These are phyloP conservation scores for Notodromas monacha DNA, from an alignment of 2,888 invertebrate genomes.

Conservation along the genomic window DNA sequence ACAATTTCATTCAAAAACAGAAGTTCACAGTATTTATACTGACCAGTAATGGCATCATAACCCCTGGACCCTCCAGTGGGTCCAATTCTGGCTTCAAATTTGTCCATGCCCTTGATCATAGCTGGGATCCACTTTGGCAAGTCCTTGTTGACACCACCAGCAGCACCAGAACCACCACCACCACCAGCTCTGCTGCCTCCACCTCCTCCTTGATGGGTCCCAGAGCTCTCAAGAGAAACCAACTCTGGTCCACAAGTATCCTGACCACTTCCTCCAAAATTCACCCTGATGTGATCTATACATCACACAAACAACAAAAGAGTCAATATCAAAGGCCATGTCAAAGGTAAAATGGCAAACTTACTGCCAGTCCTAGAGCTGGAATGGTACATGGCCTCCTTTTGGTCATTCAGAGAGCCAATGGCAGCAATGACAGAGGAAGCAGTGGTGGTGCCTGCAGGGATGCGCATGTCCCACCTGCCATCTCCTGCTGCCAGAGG, in stretches of 20 bases:
- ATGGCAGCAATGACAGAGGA: conserved; percentile 58
- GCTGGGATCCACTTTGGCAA: conserved; percentile 33
- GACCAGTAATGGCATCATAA: conserved; percentile 42
- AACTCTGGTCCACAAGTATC: conserved; percentile 7
- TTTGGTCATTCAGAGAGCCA: conserved; percentile 39
- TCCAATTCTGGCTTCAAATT: conserved; percentile 40
- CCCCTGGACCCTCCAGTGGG: conserved; percentile 49
- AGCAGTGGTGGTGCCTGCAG: conserved; percentile 27
- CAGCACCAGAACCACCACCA: too few species aligned
- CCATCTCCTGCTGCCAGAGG: conserved; percentile 21
- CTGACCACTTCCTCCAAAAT: conserved; percentile 15
- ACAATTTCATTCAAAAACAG: too few species aligned
- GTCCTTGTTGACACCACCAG: too few species aligned
- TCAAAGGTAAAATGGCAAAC: too few species aligned
- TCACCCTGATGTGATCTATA: not conserved
- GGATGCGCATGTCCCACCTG: conserved; percentile 20
- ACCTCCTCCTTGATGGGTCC: not conserved
- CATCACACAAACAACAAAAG: too few species aligned
- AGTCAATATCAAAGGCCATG: too few species aligned
- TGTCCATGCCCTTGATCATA: conserved; percentile 25
- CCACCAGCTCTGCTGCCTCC: too few species aligned
- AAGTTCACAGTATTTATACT: conserved; percentile 8
- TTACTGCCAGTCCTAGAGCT: not conserved
- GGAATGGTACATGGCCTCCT: conserved; percentile 53
- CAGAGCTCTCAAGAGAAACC: conserved; percentile 1